A percentile compares a stretch with the other conserved stretches of the same genome.
Evolutionary conservation across 1,140 invertebrate species (phyloP).

Genomic region (Drosophila repleta): DNA sequence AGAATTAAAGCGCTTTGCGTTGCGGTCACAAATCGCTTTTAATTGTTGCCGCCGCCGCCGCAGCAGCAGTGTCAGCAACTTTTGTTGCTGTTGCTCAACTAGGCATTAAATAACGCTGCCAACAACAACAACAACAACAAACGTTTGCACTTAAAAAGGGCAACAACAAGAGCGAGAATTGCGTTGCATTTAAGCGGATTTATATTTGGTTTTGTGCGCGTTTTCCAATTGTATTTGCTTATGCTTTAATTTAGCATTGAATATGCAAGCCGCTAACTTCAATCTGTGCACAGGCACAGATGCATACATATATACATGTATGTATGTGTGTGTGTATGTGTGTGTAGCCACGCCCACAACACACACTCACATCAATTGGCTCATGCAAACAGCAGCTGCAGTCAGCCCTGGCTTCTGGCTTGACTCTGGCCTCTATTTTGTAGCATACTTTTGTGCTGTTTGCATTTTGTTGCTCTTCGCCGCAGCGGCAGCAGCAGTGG

Average conservation of each 20-base stretch:
- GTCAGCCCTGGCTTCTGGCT: constrained; percentile 4
- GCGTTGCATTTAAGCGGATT: constrained; percentile 55
- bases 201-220: constrained; percentile 28
- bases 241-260: constrained; percentile 44
- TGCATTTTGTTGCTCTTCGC: constrained; percentile 46
- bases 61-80: too few relatives aligned
- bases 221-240: constrained; percentile 15
- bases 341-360: constrained; percentile 23
- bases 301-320: constrained; percentile 3
- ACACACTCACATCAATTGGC: constrained; percentile 65
- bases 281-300: not conserved
- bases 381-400: constrained; percentile 63
- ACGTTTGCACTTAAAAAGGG: constrained; percentile 20
- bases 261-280: constrained; percentile 20
- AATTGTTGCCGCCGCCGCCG: constrained; percentile 48
- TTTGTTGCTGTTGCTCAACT: constrained; percentile 16
- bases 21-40: constrained; percentile 61
- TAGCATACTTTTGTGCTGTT: constrained; percentile 40
- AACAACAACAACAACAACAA: constrained; percentile 21
- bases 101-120: constrained; percentile 55
- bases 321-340: too few relatives aligned
- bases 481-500: constrained; percentile 10
- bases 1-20: constrained; percentile 58
- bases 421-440: constrained; percentile 25
- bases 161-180: constrained; percentile 14